These are phyloP conservation scores for Nomada fabriciana DNA, from an alignment of 2,888 invertebrate genomes.

Conservation along the genomic window DNA sequence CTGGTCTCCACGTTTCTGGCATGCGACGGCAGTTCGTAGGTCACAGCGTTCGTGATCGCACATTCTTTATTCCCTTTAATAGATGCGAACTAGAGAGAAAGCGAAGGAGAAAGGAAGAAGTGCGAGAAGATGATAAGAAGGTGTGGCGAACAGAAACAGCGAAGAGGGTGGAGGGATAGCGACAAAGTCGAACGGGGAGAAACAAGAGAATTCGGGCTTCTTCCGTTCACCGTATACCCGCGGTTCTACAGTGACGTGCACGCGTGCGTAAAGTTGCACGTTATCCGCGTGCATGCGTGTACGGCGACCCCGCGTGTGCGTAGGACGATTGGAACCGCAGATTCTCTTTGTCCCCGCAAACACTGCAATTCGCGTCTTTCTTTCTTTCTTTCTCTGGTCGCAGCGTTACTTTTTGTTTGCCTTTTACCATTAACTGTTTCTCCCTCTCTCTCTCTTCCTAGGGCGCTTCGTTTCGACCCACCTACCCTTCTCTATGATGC, in stretches of 20 bases:
- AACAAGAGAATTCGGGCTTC: constrained; percentile 70
- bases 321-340: constrained; percentile 79
- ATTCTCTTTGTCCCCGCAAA: constrained; percentile 83
- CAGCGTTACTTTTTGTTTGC: constrained; percentile 21
- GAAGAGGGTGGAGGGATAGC: constrained; percentile 32
- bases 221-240: constrained; percentile 74
- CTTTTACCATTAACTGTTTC: constrained; percentile 46
- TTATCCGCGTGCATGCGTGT: constrained; percentile 45
- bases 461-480: constrained; percentile 46
- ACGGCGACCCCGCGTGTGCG: constrained; percentile 63
- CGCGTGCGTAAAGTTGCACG: constrained; percentile 65
- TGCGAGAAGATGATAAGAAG: constrained; percentile 8
- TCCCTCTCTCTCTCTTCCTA: constrained; percentile 41
- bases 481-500: constrained; percentile 41
- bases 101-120: constrained; percentile 15
- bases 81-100: constrained; percentile 48
- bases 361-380: constrained; percentile 77
- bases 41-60: constrained; percentile 65
- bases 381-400: constrained; percentile 46
- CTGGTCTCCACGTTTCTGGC: too few relatives aligned
- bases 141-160: not conserved
- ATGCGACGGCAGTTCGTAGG: constrained; percentile 41
- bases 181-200: constrained; percentile 64
- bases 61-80: constrained; percentile 63
- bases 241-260: constrained; percentile 74